Conservation (phyloP, 2,113 vertebrate species). For the Rattus rattus region DNA sequence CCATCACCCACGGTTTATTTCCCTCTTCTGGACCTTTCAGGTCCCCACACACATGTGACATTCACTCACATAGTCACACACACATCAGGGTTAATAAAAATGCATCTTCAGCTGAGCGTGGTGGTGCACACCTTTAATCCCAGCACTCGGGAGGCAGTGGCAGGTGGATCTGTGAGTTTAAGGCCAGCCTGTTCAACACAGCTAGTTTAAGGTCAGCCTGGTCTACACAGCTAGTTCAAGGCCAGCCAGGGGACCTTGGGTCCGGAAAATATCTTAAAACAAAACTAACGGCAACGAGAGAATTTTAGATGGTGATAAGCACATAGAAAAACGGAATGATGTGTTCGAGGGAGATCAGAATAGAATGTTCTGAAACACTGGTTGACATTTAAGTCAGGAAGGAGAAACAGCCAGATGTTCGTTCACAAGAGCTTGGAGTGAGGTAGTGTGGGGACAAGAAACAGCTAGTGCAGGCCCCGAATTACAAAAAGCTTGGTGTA, state of each 20-base stretch:
- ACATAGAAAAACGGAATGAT: background rate
- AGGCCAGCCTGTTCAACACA: background rate
- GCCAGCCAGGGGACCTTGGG: background rate
- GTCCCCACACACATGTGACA: too few species aligned
- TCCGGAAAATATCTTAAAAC: background rate
- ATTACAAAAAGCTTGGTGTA: background rate
- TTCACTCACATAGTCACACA: background rate
- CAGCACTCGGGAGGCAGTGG: background rate
- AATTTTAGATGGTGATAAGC: background rate
- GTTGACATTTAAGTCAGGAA: background rate
- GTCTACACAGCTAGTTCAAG: background rate
- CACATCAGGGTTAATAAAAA: background rate
- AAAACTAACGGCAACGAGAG: background rate
- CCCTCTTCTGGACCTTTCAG: background rate
- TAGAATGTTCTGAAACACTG: constrained; percentile 20
- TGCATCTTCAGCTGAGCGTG: background rate
- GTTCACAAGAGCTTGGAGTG: background rate
- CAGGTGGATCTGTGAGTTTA: background rate
- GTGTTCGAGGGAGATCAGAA: background rate
- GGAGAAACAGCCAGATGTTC: background rate
- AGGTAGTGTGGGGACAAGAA: background rate
- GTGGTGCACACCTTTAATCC: background rate
- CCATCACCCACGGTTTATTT: background rate
- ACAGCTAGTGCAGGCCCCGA: background rate
- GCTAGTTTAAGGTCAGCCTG: background rate